Evolutionary conservation across 2,888 invertebrate species (phyloP), one percentile per base, ranked within the genome.

Genomic region (Cephus nigrinus): DNA sequence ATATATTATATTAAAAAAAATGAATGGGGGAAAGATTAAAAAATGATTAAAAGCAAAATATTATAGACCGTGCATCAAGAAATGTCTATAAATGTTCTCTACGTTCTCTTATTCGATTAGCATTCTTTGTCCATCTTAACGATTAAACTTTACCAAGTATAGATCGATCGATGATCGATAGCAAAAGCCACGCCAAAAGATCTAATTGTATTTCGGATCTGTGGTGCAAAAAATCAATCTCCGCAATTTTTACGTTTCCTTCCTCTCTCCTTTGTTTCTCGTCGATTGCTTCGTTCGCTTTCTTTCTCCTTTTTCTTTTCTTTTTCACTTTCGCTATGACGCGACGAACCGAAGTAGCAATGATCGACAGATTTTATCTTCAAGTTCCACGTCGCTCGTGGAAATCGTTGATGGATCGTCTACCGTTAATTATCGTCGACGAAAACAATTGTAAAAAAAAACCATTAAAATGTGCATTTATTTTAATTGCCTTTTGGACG

Each of bases 391-490:
- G 32, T 30, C 30, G 12, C 30, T 11, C 31, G 71, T 71, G 71
- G 71, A 71, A 71, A 30, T 71, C 71, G 71, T 32, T 32, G 23
- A 71, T 69, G n/a, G 69, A 69, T 35, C 35, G 35, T 35, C 30
- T 30, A 30, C 3, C 12, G n/a, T 12, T 69, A 5, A 30, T 71
- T 71, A 30, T 1, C 4, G 33, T 12, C 15, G 33, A 71, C 33
- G 31, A 9, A 71, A 71, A 11, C 33, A 71, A 71, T 15, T 32
- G 71, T 1, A 9, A 33, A 30, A 15, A 4, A 9, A 32, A 30
- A 2, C 40, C 32, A n/a, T 71, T 71, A 30, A 71, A 71, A 71
- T 11, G 12, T 71, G 71, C 71, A 71, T 71, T 71, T 71, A 71
- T 71, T 71, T 71, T 71, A 71, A 71, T 31, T 71, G 30, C 71